Evolutionary conservation across 1,140 invertebrate species (phyloP).

Genomic region (Eriocheir sinensis): DNA sequence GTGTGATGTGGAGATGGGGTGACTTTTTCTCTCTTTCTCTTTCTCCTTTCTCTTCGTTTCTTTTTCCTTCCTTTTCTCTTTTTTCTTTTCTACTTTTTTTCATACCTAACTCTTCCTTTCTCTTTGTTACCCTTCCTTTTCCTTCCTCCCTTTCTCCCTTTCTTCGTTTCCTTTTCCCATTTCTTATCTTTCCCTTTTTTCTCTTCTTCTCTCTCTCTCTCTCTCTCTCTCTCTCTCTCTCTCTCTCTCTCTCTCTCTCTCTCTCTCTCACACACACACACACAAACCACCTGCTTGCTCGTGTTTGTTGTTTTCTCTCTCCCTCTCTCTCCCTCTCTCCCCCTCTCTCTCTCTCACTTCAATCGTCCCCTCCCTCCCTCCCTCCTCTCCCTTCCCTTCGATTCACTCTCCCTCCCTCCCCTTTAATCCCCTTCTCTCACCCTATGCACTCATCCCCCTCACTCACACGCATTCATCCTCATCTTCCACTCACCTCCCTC

Average conservation of each 20-base stretch:
- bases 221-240: neutral
- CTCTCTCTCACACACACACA: neutral
- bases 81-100: no score
- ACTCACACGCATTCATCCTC: neutral
- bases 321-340: no score
- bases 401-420: neutral
- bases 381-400: neutral
- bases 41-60: no score
- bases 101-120: neutral
- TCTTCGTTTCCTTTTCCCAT: no score
- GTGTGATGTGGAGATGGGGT: no score
- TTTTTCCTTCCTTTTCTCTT: no score
- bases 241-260: neutral
- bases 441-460: conserved; percentile 8
- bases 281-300: no score
- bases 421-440: neutral
- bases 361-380: neutral
- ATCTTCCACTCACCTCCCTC: neutral
- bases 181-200: no score
- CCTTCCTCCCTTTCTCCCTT: neutral
- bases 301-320: no score
- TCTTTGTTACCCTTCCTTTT: neutral
- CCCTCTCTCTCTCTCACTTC: neutral
- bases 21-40: neutral
- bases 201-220: neutral